Evolutionary conservation across 2,113 vertebrate species (phyloP).

Genomic region (Seriola aureovittata): DNA sequence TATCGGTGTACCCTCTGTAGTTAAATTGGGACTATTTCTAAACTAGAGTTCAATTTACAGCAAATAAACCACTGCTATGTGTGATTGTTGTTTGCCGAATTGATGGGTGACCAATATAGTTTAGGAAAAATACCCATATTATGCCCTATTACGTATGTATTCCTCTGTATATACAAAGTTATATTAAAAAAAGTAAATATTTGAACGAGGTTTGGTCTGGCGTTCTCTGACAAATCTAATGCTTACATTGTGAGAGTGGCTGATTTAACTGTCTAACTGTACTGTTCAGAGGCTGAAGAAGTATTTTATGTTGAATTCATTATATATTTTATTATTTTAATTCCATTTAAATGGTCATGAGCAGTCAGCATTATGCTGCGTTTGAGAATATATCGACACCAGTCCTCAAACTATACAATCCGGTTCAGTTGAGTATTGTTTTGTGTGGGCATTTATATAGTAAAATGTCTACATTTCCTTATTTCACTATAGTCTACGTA

Average conservation of each 20-base stretch:
- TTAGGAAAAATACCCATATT: background rate
- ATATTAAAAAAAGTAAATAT: background rate
- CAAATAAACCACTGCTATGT: background rate
- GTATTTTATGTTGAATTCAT: background rate
- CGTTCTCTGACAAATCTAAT: background rate
- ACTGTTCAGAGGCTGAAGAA: background rate
- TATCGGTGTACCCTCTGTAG: background rate
- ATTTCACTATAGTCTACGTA: too few species aligned
- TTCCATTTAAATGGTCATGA: background rate
- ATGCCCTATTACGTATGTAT: background rate
- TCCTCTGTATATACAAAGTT: accelerated
- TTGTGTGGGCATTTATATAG: background rate
- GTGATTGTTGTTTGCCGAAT: background rate
- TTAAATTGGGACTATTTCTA: accelerated
- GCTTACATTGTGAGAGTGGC: background rate
- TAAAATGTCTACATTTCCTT: too few species aligned
- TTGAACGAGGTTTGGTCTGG: background rate
- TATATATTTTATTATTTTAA: too few species aligned
- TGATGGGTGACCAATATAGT: background rate
- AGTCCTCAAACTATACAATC: background rate
- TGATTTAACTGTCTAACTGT: background rate
- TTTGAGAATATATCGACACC: background rate
- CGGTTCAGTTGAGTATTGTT: background rate
- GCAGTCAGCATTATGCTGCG: background rate
- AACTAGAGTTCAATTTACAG: background rate